Base-by-base conservation (phyloP, 2,888 invertebrate genomes). In the Minunthozetes semirufus region DNA sequence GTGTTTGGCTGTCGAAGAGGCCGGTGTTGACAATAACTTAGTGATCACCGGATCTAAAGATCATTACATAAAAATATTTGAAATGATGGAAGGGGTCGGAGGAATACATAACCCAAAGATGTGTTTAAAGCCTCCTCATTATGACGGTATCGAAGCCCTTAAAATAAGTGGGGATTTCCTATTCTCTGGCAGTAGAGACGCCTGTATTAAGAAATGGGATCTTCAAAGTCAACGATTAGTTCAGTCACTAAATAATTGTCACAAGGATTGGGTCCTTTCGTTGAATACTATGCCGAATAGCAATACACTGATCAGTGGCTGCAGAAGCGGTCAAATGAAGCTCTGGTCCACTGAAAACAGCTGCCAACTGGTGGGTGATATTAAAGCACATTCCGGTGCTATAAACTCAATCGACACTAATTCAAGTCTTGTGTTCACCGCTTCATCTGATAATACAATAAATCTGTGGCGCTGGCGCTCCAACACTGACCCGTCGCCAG, bases 261-360 rank as follows among this genome's bases (percentile, higher is more conserved):
- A 93, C 85, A 91, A 90, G 82, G 91, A 92, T 81, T 92, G 92
- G 92, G 89, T 93, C 79, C 89, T 90, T 79, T 91, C 91, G 75
- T 85, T 92, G 82, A 87, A 86, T 82, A 86, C 85, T 80, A 84
- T 83, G 84, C 84, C 85, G 27, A 85, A 81, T 76, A 85, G 85
- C 73, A 86, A 86, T 81, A 77, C 87, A 71, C 84, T 91, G 81
- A 85, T 90, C 76, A 89, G 89, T 79, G 90, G 89, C 78, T 92
- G 92, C 78, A 88, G 92, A 46, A 89, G 89, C 81, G 91, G 90
- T 38, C 85, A 87, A 78, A 85, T 92, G 79, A 89, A 91, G 79
- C 85, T 90, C 79, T 93, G 93, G 93, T 86, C 88, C 80, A 83
- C 86, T 0, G 88, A 88, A 72, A 88, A 88, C 33, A 33, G 33